Base-by-base conservation (phyloP, 2,113 vertebrate species). In the Lates calcarifer region DNA sequence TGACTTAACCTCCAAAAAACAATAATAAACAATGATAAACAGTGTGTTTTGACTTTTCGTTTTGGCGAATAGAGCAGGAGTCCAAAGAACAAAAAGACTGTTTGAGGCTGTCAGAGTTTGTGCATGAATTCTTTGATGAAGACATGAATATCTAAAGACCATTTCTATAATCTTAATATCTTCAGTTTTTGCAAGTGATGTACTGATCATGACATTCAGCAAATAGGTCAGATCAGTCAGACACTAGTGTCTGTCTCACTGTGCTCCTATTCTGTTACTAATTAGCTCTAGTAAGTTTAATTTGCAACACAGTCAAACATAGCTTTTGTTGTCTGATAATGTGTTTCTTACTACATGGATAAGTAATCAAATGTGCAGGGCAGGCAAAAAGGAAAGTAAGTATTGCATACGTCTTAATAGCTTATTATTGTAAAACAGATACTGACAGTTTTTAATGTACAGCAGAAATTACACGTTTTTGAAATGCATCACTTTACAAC, bases 1-100 rank as follows among this genome's bases (percentile, higher is more conserved):
- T 77, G 35, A 72, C 7, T 39, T 41, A 47, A 10, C 64, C 13
- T 39, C 11, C 45, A 92, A 88, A 88, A 90, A 86, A 91, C 22
- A 35, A n/a, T 60, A 53, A 55, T 55, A 56, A 77, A 79, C n/a
- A n/a, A n/a, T n/a, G n/a, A n/a, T n/a, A n/a, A n/a, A n/a, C n/a
- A 15, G 3, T 29, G 15, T 35, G 5, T 49, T 41, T 37, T 47
- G 57, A 28, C 1, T 49, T 29, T 45, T 33, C 11, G 39, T 80
- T 60, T 35, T 43, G 41, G 41, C 15, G 2, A 41, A 4, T 3
- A 41, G 39, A 41, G 12, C 39, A 41, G 39, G 39, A 41, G 39
- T 13, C 12, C 39, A 41, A 5, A 43, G 8, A 8, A 37, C 6
- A 37, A 37, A 7, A 37, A 37, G 1, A 37, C 8, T 37, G 8